A percentile compares a stretch with the other conserved stretches of the same genome.
Evolutionary conservation across 2,888 invertebrate genomes (phyloP).

Genomic region (Sphinx pinastri): DNA sequence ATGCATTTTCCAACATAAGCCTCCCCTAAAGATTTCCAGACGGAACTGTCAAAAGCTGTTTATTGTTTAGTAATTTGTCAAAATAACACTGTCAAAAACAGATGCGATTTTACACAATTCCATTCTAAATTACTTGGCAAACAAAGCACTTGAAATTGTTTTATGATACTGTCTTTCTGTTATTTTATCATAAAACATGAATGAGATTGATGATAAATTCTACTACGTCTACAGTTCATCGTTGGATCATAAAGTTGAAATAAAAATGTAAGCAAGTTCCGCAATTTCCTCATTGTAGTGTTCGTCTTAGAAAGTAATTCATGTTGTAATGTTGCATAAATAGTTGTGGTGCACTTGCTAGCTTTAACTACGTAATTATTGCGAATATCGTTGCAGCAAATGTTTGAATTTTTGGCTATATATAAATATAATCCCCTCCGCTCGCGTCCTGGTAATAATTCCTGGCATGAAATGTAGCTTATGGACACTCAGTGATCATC

Average conservation of each 20-base stretch:
- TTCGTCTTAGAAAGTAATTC: not conserved
- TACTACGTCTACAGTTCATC: constrained; percentile 96
- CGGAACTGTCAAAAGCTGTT: too few species aligned
- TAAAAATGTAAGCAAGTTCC: constrained; percentile 91
- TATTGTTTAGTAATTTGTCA: too few species aligned
- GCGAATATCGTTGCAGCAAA: too few species aligned
- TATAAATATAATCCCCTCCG: too few species aligned
- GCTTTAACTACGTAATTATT: too few species aligned
- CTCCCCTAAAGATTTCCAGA: too few species aligned
- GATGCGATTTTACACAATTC: not conserved
- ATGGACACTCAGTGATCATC: too few species aligned
- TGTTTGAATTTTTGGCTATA: too few species aligned
- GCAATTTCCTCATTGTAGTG: not conserved
- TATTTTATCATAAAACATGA: constrained; percentile 74
- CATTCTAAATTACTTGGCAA: not conserved
- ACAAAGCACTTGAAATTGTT: not conserved
- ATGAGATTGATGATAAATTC: constrained; percentile 91
- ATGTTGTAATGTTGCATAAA: not conserved
- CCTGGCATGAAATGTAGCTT: too few species aligned
- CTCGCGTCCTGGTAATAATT: too few species aligned
- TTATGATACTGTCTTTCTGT: not conserved
- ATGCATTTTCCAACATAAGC: too few species aligned
- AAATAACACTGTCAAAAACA: constrained; percentile 7
- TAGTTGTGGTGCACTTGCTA: too few species aligned
- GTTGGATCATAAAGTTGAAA: constrained; percentile 92